Base-by-base conservation (phyloP, 2,113 vertebrate genomes). In the Crypturellus undulatus region DNA sequence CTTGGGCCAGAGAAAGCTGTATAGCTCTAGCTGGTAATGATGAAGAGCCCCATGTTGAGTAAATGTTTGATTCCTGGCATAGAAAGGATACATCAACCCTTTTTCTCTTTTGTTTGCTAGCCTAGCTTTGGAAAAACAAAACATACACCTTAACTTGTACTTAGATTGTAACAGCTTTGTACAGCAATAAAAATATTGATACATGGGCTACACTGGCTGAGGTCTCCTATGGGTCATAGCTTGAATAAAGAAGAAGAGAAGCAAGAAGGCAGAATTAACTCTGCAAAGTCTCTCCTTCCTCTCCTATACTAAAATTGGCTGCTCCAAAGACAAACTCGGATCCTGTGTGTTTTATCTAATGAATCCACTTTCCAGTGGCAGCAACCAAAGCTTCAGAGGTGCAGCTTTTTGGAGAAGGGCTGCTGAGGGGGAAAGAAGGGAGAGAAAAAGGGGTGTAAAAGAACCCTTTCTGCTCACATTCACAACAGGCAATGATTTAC, bases 21-120 rank as follows among this genome's bases (percentile, higher is more conserved):
- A 56, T 30, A 56, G 54, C 54, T 30, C 52, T 28, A 28, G 26
- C 13, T 2, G 26, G 26, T 54, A 54, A 54, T 10, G 26, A 28
- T 28, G 52, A 54, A 12, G 26, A 54, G 26, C 25, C 52, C 52
- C 25, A 28, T 26, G 26, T 15, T 54, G 52, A 28, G 3, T 22
- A 12, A 63, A 68, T 20, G 15, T 28, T 47, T 73, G 32, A 17
- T 34, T 43, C 9, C 9, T 59, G 1, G 0, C 17, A 45, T 3
- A 43, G 3, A 72, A 85, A 60, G 7, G 0, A 10, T 38, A 6
- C 11, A 38, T 4, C 17, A 38, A 63, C 9, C 1, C 3, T n/a
- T 49, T 73, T 19, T 20, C 4, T 59, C 5, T 49, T 30, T 13
- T 10, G 10, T 75, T 42, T 8, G 9, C 20, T 25, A 17, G 18